A percentile compares a stretch with the other conserved stretches of the same genome.
These are phyloP conservation scores for Subacronicta megacephala DNA, from an alignment of 2,888 invertebrate species.

Conservation along the genomic window DNA sequence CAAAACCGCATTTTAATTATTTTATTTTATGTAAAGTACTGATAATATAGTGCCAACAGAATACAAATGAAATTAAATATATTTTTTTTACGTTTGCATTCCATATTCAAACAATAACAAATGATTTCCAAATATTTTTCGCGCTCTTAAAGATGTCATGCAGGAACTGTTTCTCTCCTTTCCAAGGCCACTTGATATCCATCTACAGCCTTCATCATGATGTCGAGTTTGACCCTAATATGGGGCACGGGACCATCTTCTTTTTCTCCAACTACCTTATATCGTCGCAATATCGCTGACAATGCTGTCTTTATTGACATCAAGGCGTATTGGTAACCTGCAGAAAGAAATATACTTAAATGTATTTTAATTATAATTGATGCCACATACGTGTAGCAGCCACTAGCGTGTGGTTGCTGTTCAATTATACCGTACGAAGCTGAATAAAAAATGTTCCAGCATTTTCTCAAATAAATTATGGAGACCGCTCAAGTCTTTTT, in stretches of 20 bases:
- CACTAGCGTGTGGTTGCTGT: no score
- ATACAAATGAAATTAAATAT: constrained; percentile 6
- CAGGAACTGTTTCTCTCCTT: constrained; percentile 52
- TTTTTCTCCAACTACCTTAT: constrained; percentile 67
- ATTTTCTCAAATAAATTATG: no score
- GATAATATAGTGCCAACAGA: constrained; percentile 8
- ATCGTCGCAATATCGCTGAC: constrained; percentile 68
- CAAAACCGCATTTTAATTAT: background rate
- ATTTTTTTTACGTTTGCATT: no score
- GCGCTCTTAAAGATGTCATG: constrained; percentile 5
- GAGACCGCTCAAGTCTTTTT: no score
- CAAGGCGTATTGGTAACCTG: constrained; percentile 83
- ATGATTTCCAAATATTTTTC: constrained; percentile 5
- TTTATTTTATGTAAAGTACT: constrained; percentile 7
- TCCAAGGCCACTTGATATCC: constrained; percentile 74
- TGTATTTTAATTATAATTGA: no score
- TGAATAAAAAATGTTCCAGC: no score
- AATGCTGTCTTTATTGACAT: constrained; percentile 81
- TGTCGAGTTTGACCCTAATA: constrained; percentile 77
- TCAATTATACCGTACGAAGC: no score
- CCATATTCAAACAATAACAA: background rate
- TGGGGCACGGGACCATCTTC: constrained; percentile 68
- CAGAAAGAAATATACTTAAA: constrained; percentile 18
- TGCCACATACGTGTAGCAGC: no score
- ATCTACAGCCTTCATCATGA: constrained; percentile 84